A percentile compares a stretch with the other conserved stretches of the same genome.
Evolutionary conservation across 2,113 vertebrate genomes (phyloP).

Genomic region (Tichodroma muraria): DNA sequence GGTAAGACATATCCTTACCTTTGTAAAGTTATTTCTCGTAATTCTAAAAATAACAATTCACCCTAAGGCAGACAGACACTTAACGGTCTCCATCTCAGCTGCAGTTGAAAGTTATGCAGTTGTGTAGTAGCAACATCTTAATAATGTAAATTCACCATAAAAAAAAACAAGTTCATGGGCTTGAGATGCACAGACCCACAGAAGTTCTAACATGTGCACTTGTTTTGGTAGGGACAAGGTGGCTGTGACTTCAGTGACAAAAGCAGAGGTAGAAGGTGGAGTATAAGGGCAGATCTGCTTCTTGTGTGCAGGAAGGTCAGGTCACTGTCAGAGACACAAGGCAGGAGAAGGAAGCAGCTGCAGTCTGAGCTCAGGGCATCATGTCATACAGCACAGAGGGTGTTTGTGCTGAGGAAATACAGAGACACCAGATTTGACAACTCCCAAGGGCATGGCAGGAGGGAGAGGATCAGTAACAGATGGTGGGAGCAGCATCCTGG

Average conservation of each 20-base stretch:
- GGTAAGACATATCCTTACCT: not conserved
- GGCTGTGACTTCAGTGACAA: not conserved
- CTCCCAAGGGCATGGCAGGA: not conserved
- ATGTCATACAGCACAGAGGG: accelerated
- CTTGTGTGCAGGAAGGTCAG: not conserved
- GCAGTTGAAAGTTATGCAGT: not conserved
- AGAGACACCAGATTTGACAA: not conserved
- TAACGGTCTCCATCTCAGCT: not conserved
- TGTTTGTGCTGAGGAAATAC: not conserved
- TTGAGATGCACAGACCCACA: not conserved
- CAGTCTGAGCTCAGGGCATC: not conserved
- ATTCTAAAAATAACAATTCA: not conserved
- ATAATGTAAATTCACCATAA: not conserved
- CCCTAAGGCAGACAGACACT: not conserved
- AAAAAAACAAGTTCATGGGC: not conserved
- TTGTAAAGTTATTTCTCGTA: not conserved
- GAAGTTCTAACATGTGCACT: not conserved
- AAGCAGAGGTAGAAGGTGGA: not conserved
- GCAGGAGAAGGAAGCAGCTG: not conserved
- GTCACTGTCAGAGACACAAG: not conserved
- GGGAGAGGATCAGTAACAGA: not conserved
- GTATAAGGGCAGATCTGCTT: not conserved
- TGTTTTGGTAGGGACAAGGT: not conserved
- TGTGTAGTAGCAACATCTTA: not conserved
- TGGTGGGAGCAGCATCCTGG: not conserved